Base-by-base conservation (phyloP, 2,888 invertebrate genomes). In the Eurytoma californica region DNA sequence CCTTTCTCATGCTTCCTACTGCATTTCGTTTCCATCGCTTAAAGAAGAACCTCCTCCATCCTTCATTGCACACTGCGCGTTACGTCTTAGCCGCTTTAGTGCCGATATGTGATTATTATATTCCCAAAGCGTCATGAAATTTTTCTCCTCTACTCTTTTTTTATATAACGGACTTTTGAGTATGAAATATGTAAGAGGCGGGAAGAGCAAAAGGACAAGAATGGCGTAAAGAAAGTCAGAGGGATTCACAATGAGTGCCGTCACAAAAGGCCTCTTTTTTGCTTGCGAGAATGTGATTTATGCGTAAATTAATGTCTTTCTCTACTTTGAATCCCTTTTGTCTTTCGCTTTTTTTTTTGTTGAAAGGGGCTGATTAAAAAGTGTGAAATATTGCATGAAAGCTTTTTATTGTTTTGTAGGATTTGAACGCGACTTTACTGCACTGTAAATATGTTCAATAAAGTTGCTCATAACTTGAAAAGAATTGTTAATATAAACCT, bases 21-120 rank as follows among this genome's bases (percentile, higher is more conserved):
- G 65, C 74, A 65, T 73, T 75, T 78, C 53, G 24, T 28, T 30
- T 28, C 7, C n/a, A 49, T 12, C 14, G 14, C 47, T 13, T 49
- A 4, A 30, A 13, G 70, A 70, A 61, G 51, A 47, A 72, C 24
- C 70, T 72, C 60, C 5, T 13, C 47, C 47, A 9, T 58, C 20
- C 30, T 39, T 47, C 69, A 28, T 14, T 28, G 2, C 30, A 3
- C 55, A 55, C 1, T 55, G 18, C 28, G 55, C 18, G 30, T 68
- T 68, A 68, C 30, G 30, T 58, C 49, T 47, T 18, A 13, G 47
- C 47, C 13, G 39, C 28, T 72, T 77, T 67, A 55, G 68, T 80
- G 72, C 76, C 57, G 73, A 73, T 83, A 80, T 84, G 72, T 80
- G 84, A 85, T 83, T 84, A 85, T 84, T 84, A 84, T 84, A 39